Evolutionary conservation across 2,888 invertebrate genomes (phyloP).

Genomic region (Drosophila borealis): DNA sequence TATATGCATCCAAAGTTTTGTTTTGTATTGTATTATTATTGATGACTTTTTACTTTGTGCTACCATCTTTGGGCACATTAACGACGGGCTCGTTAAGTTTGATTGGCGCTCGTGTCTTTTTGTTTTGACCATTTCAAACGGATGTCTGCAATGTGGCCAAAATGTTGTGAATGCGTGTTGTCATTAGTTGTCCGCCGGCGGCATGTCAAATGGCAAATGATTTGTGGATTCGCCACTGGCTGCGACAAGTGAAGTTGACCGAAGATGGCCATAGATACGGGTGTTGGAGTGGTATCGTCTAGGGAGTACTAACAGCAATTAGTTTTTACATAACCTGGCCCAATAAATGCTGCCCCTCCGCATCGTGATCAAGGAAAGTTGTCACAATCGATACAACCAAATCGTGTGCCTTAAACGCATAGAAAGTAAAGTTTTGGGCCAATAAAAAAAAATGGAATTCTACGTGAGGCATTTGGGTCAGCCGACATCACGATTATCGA

Average conservation of each 20-base stretch:
- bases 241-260: slow-evolving; percentile 48
- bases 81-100: slow-evolving; percentile 47
- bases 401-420: slow-evolving; percentile 51
- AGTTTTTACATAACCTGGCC: slow-evolving; percentile 69
- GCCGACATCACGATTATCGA: slow-evolving; percentile 63
- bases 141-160: slow-evolving; percentile 65
- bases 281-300: slow-evolving; percentile 28
- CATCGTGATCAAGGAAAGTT: slow-evolving; percentile 80
- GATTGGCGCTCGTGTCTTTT: slow-evolving; percentile 48
- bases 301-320: slow-evolving; percentile 57
- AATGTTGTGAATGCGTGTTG: slow-evolving; percentile 64
- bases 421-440: slow-evolving; percentile 55
- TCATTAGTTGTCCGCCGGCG: slow-evolving; percentile 75
- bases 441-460: slow-evolving; percentile 16
- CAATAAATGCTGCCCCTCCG: slow-evolving; percentile 34
- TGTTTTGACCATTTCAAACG: slow-evolving; percentile 36
- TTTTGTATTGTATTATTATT: slow-evolving; percentile 24
- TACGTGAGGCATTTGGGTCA: slow-evolving; percentile 49
- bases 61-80: slow-evolving; percentile 64
- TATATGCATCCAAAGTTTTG: slow-evolving; percentile 4
- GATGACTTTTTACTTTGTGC: slow-evolving; percentile 50
- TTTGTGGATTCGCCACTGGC: slow-evolving; percentile 62
- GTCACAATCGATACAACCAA: slow-evolving; percentile 32
- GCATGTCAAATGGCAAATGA: slow-evolving; percentile 77
- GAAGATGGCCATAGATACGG: slow-evolving; percentile 18